Conservation (phyloP, 2,888 invertebrate species). For the Heliconius aoede region DNA sequence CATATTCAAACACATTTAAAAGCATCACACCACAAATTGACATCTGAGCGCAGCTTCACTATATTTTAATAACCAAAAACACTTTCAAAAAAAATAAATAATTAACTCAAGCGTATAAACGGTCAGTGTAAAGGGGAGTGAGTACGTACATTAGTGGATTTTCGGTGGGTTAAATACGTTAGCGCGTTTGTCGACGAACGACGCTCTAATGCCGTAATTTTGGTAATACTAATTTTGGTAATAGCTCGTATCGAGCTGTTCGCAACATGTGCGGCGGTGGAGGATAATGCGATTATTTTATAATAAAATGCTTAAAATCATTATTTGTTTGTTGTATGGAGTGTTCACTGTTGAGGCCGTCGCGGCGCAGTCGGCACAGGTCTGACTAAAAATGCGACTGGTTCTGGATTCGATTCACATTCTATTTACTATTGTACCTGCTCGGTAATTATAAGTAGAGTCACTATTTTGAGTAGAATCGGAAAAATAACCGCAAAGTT, state of each 20-base stretch:
- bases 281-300: neutral
- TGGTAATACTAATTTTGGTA: constrained; percentile 39
- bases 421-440: too few relatives aligned
- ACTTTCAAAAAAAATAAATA: neutral
- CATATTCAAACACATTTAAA: neutral
- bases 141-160: constrained; percentile 49
- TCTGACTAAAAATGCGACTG: neutral
- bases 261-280: constrained; percentile 18
- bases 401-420: neutral
- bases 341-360: neutral
- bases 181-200: constrained; percentile 66
- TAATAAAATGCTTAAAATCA: neutral
- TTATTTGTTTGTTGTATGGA: neutral
- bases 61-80: neutral
- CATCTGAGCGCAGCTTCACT: neutral
- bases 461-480: too few relatives aligned
- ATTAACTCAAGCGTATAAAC: constrained; percentile 24
- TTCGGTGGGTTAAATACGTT: constrained; percentile 63
- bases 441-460: too few relatives aligned
- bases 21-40: neutral
- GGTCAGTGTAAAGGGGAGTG: constrained; percentile 28
- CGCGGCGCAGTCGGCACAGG: too few relatives aligned
- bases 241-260: constrained; percentile 26
- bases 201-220: constrained; percentile 55
- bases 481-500: too few relatives aligned